phyloP scores from a whole-genome alignment of 2,797 vertebrate genomes.

The Alauda arvensis region DNA sequence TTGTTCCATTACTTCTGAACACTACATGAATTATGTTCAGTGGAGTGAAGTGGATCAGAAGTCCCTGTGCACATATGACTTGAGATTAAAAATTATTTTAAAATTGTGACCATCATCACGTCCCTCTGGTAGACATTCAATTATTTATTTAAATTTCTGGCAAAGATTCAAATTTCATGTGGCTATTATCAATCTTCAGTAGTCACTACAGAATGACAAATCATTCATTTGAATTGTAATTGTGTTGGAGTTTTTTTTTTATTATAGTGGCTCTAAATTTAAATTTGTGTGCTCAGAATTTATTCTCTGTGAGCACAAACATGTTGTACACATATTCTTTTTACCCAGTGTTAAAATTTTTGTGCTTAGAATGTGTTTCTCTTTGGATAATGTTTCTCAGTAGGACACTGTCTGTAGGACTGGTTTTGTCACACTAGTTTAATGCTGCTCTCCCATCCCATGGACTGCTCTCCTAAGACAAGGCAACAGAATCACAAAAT shows the following conservation, averaged over 20 bases:
- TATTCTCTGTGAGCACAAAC: background rate
- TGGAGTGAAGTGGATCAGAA: background rate
- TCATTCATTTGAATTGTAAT: background rate
- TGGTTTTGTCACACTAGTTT: accelerated
- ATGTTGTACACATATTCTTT: background rate
- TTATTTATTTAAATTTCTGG: background rate
- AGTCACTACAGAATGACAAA: background rate
- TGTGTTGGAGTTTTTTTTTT: background rate
- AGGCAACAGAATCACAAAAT: background rate
- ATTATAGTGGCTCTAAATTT: background rate
- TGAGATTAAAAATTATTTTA: background rate
- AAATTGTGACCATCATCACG: background rate
- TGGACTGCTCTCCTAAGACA: background rate
- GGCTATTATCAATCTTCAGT: background rate
- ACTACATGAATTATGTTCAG: accelerated
- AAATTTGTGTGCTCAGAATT: background rate
- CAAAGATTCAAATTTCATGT: background rate
- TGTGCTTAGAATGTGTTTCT: background rate
- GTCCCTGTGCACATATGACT: background rate
- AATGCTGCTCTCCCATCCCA: background rate
- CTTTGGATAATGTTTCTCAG: background rate
- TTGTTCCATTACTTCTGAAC: background rate
- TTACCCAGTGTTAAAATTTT: background rate
- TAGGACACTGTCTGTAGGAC: background rate
- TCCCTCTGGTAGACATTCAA: background rate